A percentile compares a stretch with the other conserved stretches of the same genome.
phyloP scores from a whole-genome alignment of 2,113 vertebrate genomes.

The Chaetura pelagica region DNA sequence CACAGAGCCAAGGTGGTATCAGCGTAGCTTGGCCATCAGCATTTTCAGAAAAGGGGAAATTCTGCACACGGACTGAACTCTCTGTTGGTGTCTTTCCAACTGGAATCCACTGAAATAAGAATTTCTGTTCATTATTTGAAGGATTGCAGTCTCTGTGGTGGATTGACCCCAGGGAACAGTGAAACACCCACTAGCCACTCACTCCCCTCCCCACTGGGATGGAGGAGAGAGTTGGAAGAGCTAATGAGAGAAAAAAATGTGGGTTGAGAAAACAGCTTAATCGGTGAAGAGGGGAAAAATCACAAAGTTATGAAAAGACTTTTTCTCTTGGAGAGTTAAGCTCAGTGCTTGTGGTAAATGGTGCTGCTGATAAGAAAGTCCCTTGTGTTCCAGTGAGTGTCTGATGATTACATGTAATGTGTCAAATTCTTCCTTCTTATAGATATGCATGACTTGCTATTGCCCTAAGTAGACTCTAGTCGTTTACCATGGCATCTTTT shows the following conservation, averaged over 20 bases:
- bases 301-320: neutral
- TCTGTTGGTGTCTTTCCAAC: neutral
- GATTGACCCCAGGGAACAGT: neutral
- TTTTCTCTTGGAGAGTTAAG: neutral
- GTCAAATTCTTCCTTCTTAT: neutral
- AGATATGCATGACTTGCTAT: neutral
- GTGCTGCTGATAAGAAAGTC: neutral
- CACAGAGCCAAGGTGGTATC: neutral
- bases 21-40: neutral
- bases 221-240: neutral
- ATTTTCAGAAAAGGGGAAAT: neutral
- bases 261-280: neutral
- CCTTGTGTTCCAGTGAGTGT: accelerated
- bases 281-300: neutral
- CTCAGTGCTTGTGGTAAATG: neutral
- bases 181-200: neutral
- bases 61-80: neutral
- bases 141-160: neutral
- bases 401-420: neutral
- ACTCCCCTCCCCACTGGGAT: neutral
- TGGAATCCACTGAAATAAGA: neutral
- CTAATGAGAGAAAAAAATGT: neutral
- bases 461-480: neutral
- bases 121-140: neutral
- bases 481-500: neutral